These are phyloP conservation scores for Ridgeia piscesae DNA, from an alignment of 1,140 invertebrate genomes.

Conservation along the genomic window DNA sequence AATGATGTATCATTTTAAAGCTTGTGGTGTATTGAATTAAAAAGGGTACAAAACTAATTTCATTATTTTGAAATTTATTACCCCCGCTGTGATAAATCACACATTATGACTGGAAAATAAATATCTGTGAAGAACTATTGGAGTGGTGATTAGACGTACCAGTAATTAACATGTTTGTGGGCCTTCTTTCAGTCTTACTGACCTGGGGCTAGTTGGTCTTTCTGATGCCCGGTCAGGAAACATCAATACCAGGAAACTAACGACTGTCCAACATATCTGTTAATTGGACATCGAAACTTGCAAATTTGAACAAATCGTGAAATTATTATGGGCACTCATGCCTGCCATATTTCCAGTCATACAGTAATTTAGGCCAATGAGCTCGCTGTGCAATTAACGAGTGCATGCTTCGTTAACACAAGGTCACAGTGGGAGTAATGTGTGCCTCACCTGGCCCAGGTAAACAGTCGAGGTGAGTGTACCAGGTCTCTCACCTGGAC, in stretches of 20 bases:
- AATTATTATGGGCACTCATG: background rate
- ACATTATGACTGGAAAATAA: background rate
- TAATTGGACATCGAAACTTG: background rate
- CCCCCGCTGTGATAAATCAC: too few species aligned
- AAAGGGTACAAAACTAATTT: too few species aligned
- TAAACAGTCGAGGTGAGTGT: background rate
- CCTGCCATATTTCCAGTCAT: background rate
- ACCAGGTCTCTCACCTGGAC: background rate
- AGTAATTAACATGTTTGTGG: background rate
- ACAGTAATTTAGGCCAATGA: background rate
- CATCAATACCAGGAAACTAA: background rate
- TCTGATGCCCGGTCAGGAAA: background rate
- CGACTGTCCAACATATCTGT: background rate
- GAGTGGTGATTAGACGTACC: background rate
- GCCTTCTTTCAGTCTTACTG: background rate
- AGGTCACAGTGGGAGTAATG: background rate
- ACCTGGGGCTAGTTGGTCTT: background rate
- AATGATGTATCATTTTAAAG: too few species aligned
- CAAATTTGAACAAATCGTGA: background rate
- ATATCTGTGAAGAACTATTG: background rate
- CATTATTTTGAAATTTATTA: too few species aligned
- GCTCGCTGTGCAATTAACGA: background rate
- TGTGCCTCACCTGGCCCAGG: background rate
- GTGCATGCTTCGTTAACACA: background rate
- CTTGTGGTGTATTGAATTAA: too few species aligned